Evolutionary conservation across 2,113 vertebrate genomes (phyloP).

Genomic region (Platysteira castanea): DNA sequence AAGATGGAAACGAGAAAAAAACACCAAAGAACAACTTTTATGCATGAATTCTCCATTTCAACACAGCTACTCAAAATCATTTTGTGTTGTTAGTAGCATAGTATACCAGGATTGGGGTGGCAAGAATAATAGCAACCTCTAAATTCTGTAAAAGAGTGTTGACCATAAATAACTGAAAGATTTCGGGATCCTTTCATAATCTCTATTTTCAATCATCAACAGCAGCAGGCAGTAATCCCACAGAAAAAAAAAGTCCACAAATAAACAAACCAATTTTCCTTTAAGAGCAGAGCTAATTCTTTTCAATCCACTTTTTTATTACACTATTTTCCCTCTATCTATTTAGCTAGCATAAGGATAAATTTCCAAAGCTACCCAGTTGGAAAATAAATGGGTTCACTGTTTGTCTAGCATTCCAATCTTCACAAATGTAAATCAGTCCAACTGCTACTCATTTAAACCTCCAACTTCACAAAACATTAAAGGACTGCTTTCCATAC

Average conservation of each 20-base stretch:
- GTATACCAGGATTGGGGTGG: neutral
- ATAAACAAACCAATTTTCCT: conserved; percentile 80
- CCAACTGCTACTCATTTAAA: conserved; percentile 78
- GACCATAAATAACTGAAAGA: conserved; percentile 49
- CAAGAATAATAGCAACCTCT: neutral
- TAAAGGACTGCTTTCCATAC: conserved; percentile 78
- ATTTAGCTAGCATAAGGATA: conserved; percentile 78
- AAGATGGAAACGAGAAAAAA: neutral
- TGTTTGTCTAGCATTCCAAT: conserved; percentile 81
- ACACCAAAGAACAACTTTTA: neutral
- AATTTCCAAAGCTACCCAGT: conserved; percentile 79
- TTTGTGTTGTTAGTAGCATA: neutral
- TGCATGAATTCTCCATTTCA: neutral
- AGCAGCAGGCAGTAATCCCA: conserved; percentile 69
- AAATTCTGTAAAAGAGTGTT: conserved; percentile 10
- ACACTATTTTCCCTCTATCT: conserved; percentile 76
- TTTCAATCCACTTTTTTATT: conserved; percentile 82
- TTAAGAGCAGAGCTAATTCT: conserved; percentile 80
- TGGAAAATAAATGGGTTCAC: conserved; percentile 80
- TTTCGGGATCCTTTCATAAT: conserved; percentile 48
- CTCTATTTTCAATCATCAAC: conserved; percentile 61
- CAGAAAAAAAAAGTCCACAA: conserved; percentile 57
- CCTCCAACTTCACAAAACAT: conserved; percentile 82
- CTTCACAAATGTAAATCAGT: conserved; percentile 81
- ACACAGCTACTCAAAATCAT: neutral